Evolutionary conservation across 1,140 invertebrate genomes (phyloP).

Genomic region (Drosophila albomicans): DNA sequence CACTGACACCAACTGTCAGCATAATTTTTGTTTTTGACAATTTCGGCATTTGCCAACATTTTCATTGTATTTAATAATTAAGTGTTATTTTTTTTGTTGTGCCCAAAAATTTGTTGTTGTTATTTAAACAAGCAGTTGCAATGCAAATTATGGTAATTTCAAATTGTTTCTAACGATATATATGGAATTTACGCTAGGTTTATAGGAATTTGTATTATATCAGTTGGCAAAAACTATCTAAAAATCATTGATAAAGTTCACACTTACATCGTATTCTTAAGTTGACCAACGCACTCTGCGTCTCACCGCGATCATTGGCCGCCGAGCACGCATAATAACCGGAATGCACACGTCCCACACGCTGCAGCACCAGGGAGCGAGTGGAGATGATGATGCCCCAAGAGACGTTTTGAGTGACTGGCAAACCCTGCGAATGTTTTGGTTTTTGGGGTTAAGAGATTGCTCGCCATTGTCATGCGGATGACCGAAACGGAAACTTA

Average conservation of each 20-base stretch:
- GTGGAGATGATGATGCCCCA: constrained; percentile 94
- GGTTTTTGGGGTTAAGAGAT: neutral
- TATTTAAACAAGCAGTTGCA: constrained; percentile 13
- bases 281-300: constrained; percentile 90
- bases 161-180: constrained; percentile 7
- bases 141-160: constrained; percentile 24
- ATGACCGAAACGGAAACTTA: constrained; percentile 88
- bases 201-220: neutral
- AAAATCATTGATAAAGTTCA: neutral
- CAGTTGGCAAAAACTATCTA: neutral
- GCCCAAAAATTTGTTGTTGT: neutral
- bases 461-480: neutral
- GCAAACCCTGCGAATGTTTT: constrained; percentile 87
- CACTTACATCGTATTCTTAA: constrained; percentile 94
- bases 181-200: neutral
- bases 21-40: constrained; percentile 67
- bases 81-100: constrained; percentile 27
- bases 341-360: constrained; percentile 91
- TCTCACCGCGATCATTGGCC: constrained; percentile 92
- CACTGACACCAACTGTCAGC: constrained; percentile 79
- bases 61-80: constrained; percentile 42
- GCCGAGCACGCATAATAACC: constrained; percentile 94
- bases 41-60: constrained; percentile 44
- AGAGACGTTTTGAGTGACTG: constrained; percentile 93
- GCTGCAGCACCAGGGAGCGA: constrained; percentile 93